These are phyloP conservation scores for Acanthornis magna DNA, from an alignment of 2,797 vertebrate genomes.

Conservation along the genomic window DNA sequence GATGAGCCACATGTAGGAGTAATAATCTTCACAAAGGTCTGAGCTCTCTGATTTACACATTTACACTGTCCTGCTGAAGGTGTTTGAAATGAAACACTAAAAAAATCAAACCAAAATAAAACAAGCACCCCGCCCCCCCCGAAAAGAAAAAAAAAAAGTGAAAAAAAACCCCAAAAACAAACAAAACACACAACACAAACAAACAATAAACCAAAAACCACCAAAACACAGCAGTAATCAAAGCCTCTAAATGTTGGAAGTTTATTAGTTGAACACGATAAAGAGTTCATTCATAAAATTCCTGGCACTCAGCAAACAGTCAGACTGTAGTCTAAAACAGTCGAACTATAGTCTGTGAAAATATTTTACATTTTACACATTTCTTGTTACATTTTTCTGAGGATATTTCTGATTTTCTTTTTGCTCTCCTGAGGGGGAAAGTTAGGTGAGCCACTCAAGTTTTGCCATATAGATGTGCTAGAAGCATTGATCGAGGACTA, in stretches of 20 bases:
- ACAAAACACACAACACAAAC: too few species aligned
- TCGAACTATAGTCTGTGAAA: not conserved
- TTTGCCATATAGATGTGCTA: not conserved
- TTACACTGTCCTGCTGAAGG: not conserved
- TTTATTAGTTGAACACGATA: not conserved
- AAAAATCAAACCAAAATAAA: too few species aligned
- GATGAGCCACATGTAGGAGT: not conserved
- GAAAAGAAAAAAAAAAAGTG: too few species aligned
- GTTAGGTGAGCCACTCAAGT: not conserved
- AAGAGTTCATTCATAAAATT: conserved; percentile 8
- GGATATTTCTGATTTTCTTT: not conserved
- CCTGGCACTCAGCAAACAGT: not conserved
- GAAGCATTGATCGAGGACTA: not conserved
- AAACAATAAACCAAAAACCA: too few species aligned
- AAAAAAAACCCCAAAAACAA: too few species aligned
- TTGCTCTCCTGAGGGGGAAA: not conserved
- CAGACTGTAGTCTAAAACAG: not conserved
- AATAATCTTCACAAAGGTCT: not conserved
- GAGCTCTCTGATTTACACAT: not conserved
- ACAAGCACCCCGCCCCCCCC: too few species aligned
- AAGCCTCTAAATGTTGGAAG: not conserved
- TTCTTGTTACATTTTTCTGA: not conserved
- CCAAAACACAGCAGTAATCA: not conserved
- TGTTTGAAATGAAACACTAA: not conserved
- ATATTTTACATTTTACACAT: not conserved